Evolutionary conservation across 2,888 invertebrate genomes (phyloP), one percentile per base, ranked within the genome.

Genomic region (Nematopogon swammerdamellus): DNA sequence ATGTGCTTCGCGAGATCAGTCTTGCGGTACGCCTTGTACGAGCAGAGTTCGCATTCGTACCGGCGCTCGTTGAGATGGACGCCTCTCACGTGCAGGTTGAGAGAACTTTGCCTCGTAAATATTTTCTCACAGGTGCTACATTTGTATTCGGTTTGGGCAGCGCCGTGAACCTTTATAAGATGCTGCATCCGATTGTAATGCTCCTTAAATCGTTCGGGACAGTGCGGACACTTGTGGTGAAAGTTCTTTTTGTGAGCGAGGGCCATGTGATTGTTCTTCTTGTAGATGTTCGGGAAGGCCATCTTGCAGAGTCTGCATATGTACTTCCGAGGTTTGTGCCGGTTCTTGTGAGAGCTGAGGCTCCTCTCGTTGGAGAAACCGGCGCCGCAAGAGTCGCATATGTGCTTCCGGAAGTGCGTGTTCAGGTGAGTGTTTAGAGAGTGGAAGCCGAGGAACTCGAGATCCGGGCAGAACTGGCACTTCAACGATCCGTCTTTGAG

Each of bases 1-100:
- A 79, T 80, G 54, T 83, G 84, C 63, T 75, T 60, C 44, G 57
- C 68, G 36, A 77, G 52, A 55, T 73, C 76, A 0, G 68, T 74
- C 44, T 68, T 72, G 0, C 68, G 69, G 51, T 72, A 77, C 58
- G 76, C 77, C 44, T 67, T 55, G 5, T 63, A 62, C 51, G 67
- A 67, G 48, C 77, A 79, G 0, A 73, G 46, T 6, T 68, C 70
- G 44, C 77, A 79, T 49, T 70, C 68, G 1, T 71, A 65, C 16
- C 59, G 64, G 49, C 66, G 72, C 52, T 74, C 72, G 45, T 75
- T 77, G 56, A 68, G 63, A 53, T 79, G 77, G 0, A 74, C 74
- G 16, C 62, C 65, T 51, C 70, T 72, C 2, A 72, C 55, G 51
- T 79, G 77, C 56, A 70, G 73, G 49, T 75, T 79, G 74, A 75